Percentiles rank a stretch among this genome's conserved stretches.
phyloP scores from a whole-genome alignment of 2,113 vertebrate genomes.

The Ammodytes marinus region DNA sequence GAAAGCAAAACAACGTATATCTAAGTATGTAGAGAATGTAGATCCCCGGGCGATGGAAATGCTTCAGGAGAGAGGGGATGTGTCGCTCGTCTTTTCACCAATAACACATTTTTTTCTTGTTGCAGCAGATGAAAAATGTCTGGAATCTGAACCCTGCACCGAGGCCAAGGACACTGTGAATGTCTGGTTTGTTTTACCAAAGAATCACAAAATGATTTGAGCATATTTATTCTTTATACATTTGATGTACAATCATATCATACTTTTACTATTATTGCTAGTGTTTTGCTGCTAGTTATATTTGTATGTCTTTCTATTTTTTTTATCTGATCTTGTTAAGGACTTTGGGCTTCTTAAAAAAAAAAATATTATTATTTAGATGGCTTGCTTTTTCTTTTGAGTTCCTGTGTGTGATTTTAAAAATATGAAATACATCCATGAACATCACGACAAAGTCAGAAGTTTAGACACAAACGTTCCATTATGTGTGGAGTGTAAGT shows the following conservation, averaged over 20 bases:
- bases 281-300: too few relatives aligned
- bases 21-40: constrained; percentile 34
- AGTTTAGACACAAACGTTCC: not conserved
- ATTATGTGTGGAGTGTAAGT: not conserved
- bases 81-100: constrained; percentile 41
- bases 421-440: not conserved
- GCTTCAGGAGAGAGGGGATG: constrained; percentile 31
- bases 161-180: not conserved
- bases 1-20: constrained; percentile 7
- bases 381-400: not conserved
- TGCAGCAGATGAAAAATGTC: constrained; percentile 49
- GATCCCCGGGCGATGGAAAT: constrained; percentile 25
- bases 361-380: too few relatives aligned
- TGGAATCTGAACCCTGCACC: constrained; percentile 40
- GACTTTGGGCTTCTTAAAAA: too few relatives aligned
- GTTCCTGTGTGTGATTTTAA: not conserved
- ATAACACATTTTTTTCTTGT: constrained; percentile 39
- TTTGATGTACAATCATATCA: not conserved
- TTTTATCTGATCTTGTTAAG: too few relatives aligned
- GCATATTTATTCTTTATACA: not conserved
- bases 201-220: not conserved
- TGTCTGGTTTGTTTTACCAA: not conserved
- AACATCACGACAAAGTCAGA: not conserved
- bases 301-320: too few relatives aligned
- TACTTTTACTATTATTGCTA: too few relatives aligned